These are phyloP conservation scores for Epinephelus malabaricus DNA, from an alignment of 2,797 vertebrate species.

Conservation along the genomic window DNA sequence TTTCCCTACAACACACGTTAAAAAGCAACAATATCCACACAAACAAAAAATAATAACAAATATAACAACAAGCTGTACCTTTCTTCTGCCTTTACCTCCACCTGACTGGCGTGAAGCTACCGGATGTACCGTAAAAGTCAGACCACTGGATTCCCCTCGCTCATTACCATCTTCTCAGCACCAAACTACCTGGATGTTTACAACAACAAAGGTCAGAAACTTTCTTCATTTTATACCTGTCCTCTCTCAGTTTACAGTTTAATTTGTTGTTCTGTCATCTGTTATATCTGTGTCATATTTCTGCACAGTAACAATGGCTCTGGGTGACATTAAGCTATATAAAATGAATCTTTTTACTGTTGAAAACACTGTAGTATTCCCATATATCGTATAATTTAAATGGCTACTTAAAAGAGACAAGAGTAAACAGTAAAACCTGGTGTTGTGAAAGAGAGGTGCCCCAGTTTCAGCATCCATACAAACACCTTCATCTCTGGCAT, in stretches of 20 bases:
- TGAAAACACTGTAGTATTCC: neutral
- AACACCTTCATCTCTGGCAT: neutral
- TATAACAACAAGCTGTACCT: slow-evolving; percentile 9
- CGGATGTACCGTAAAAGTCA: slow-evolving; percentile 99
- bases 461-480: neutral
- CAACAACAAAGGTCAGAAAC: slow-evolving; percentile 97
- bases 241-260: neutral
- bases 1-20: neutral
- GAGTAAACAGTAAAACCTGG: slow-evolving; percentile 1
- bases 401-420: neutral
- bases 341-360: neutral
- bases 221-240: neutral
- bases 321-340: neutral
- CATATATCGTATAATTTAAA: neutral
- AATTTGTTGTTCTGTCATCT: slow-evolving; percentile 8
- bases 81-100: slow-evolving; percentile 25
- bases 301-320: neutral
- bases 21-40: slow-evolving; percentile 11
- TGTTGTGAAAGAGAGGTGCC: neutral
- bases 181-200: slow-evolving; percentile 99
- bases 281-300: neutral
- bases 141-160: slow-evolving; percentile 98
- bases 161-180: slow-evolving; percentile 99
- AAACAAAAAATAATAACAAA: slow-evolving; percentile 30
- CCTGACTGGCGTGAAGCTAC: slow-evolving; percentile 85